Percentiles rank a stretch among this genome's conserved stretches.
Evolutionary conservation across 2,888 invertebrate genomes (phyloP).

Genomic region (Clistopyga incitator): DNA sequence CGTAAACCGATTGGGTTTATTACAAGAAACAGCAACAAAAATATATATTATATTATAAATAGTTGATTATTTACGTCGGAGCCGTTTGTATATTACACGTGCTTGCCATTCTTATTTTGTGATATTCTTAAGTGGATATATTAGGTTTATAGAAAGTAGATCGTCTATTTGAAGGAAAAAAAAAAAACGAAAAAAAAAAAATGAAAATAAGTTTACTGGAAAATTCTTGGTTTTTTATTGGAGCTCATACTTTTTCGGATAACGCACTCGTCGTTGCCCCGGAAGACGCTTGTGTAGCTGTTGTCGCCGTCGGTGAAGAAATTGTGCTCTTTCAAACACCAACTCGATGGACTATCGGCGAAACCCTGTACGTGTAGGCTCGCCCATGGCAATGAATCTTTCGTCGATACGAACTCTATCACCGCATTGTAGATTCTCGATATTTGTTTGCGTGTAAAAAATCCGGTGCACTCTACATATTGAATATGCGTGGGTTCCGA

Average conservation of each 20-base stretch:
- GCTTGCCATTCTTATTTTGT: conserved; percentile 66
- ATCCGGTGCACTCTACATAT: conserved; percentile 85
- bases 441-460: conserved; percentile 84
- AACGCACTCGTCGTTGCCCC: conserved; percentile 77
- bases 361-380: conserved; percentile 86
- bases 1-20: conserved; percentile 33
- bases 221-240: conserved; percentile 79
- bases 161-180: conserved; percentile 53
- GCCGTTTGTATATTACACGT: conserved; percentile 58
- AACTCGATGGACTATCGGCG: conserved; percentile 85
- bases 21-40: conserved; percentile 49
- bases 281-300: conserved; percentile 84
- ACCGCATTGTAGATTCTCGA: conserved; percentile 79
- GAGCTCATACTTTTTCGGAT: conserved; percentile 82
- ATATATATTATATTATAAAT: conserved; percentile 55
- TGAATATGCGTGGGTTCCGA: conserved; percentile 80
- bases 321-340: conserved; percentile 84
- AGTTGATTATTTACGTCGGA: conserved; percentile 51
- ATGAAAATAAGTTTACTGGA: conserved; percentile 69
- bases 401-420: conserved; percentile 75
- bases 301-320: conserved; percentile 85
- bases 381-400: conserved; percentile 83
- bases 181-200: conserved; percentile 55
- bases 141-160: conserved; percentile 61
- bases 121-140: conserved; percentile 56